Evolutionary conservation across 1,140 invertebrate genomes (phyloP), one percentile per base, ranked within the genome.

Genomic region (Zaprionus vittiger): DNA sequence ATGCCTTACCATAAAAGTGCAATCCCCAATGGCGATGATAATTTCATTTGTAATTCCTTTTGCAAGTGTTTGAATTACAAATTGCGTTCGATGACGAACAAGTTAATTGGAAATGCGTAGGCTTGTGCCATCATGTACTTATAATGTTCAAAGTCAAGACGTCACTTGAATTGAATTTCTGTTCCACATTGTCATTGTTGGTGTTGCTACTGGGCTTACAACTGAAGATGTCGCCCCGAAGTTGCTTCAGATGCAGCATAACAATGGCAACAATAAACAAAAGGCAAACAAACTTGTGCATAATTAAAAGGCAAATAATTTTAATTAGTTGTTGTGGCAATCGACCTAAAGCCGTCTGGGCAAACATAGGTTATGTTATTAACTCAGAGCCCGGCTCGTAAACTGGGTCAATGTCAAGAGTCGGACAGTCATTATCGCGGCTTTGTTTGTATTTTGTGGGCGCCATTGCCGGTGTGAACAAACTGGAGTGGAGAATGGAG

Each of bases 351-450:
- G 17, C 22, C 54, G 37, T 28, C 24, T 54, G 49, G 26, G 24
- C 52, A 34, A 34, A 34, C 31, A 41, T 14, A 28, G 12, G 63
- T 64, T 60, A 37, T 61, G 15, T 28, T 62, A 34, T 54, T 28
- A 26, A 12, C 15, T n/a, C 41, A n/a, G 26, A 74, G 55, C 56
- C 57, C 63, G 66, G 80, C 63, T 77, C 47, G 44, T 62, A 34
- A 90, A 87, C 70, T 90, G 81, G 84, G 85, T 87, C 84, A 87
- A 87, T 87, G 84, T 87, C 84, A 64, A 70, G 66, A 78, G 69
- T 73, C 80, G 80, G 56, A 55, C 62, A 17, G 41, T 41, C 31
- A 66, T 67, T 67, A 71, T 26, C 37, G 62, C 38, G 38, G 44
- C 56, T 61, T 73, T 57, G 52, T 64, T 65, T 70, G 41, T 77